These are phyloP conservation scores for Pan troglodytes DNA, from an alignment of 2,113 vertebrate species.

Conservation along the genomic window NHGRI_mPanTro3-v2.1_pri NC_072409.2:7353501-7354000, in stretches of 20 bases:
- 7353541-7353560: conserved; percentile 79
- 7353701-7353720: neutral
- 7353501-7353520: conserved; percentile 67
- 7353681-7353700: neutral
- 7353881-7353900: no score
- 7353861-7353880: no score
- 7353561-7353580: conserved; percentile 62
- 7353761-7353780: neutral
- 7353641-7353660: conserved; percentile 16
- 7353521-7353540: conserved; percentile 59
- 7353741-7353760: neutral
- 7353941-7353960: no score
- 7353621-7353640: neutral
- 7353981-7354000: no score
- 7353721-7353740: neutral
- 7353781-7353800: neutral
- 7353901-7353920: no score
- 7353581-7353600: conserved; percentile 35
- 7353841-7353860: no score
- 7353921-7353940: no score
- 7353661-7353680: neutral
- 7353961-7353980: no score
- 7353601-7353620: conserved; percentile 2
- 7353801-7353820: no score
- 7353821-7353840: no score